phyloP scores from a whole-genome alignment of 53 echinoderm and acorn worm genomes.

The Mesocentrotus franciscanus region DNA sequence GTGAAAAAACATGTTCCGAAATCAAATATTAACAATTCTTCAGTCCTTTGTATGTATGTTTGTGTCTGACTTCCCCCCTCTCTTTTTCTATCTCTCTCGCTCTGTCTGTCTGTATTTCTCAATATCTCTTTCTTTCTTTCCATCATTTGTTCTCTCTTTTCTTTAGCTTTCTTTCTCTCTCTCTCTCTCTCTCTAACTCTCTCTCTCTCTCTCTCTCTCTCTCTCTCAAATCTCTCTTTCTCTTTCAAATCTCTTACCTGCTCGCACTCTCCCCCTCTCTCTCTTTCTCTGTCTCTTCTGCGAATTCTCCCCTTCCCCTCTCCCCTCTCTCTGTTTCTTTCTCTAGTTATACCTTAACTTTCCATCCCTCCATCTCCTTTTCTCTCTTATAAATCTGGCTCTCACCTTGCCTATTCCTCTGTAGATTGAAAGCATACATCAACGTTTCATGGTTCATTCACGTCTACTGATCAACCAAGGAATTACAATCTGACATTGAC shows the following conservation, averaged over 20 bases:
- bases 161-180: too few relatives aligned
- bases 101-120: neutral
- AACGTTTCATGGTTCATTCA: neutral
- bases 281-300: neutral
- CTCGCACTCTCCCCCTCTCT: neutral
- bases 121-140: neutral
- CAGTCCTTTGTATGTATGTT: too few relatives aligned
- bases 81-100: neutral
- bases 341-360: neutral
- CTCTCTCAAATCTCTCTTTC: neutral
- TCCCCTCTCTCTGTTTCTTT: neutral
- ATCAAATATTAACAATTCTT: too few relatives aligned
- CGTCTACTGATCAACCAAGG: neutral
- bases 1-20: too few relatives aligned
- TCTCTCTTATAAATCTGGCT: neutral
- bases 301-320: neutral
- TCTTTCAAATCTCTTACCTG: neutral
- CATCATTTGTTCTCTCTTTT: neutral
- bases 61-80: too few relatives aligned
- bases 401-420: neutral
- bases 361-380: neutral
- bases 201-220: neutral
- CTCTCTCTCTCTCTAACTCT: neutral
- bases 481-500: constrained; percentile 17
- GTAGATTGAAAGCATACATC: neutral